These are phyloP conservation scores for Lutjanus argentimaculatus DNA, from an alignment of 2,797 vertebrate species.

Conservation along the genomic window DNA sequence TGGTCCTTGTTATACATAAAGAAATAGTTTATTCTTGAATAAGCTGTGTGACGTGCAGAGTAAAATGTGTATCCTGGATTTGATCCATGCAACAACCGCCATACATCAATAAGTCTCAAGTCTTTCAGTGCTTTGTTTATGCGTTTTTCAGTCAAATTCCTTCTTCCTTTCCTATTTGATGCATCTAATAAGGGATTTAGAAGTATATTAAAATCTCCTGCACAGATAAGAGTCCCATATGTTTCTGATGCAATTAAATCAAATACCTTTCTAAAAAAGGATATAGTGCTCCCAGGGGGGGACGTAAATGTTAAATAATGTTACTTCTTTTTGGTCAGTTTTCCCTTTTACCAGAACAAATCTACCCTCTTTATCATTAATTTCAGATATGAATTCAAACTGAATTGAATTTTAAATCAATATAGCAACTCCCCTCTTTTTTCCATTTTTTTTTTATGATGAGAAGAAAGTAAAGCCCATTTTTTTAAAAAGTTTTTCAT, in stretches of 20 bases:
- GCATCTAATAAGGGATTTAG: neutral
- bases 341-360: neutral
- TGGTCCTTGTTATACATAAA: slow-evolving; percentile 12
- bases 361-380: neutral
- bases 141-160: neutral
- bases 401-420: neutral
- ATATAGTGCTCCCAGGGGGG: neutral
- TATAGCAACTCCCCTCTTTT: slow-evolving; percentile 1
- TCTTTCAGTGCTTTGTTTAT: slow-evolving; percentile 7
- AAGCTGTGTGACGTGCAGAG: neutral
- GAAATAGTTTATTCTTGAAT: slow-evolving; percentile 23
- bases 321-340: neutral
- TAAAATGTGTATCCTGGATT: slow-evolving; percentile 18
- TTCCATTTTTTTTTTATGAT: neutral
- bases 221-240: slow-evolving; percentile 5
- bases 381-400: neutral
- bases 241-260: neutral
- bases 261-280: neutral
- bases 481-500: neutral
- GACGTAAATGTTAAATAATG: slow-evolving; percentile 8
- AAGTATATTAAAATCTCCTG: neutral
- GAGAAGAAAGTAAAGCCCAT: neutral
- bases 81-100: neutral
- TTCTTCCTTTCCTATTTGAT: neutral
- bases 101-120: slow-evolving; percentile 14